phyloP scores from a whole-genome alignment of 2,113 vertebrate species.

The Neotoma lepida region DNA sequence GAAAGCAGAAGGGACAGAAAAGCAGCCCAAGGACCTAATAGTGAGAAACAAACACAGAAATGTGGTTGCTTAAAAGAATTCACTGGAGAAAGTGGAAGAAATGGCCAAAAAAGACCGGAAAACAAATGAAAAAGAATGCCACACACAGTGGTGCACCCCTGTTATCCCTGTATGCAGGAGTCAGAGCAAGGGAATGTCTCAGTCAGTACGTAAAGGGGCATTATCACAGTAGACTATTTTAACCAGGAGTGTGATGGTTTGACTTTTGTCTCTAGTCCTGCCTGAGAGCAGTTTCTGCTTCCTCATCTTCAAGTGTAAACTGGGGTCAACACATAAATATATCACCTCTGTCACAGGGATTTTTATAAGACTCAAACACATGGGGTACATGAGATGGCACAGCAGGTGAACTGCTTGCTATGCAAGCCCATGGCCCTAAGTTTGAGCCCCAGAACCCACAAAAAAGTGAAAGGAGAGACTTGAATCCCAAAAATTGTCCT shows the following conservation, averaged over 20 bases:
- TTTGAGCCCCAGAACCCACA: background rate
- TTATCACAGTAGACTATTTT: rapidly evolving
- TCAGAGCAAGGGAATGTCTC: background rate
- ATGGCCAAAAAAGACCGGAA: background rate
- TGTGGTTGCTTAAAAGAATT: background rate
- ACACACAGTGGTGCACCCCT: background rate
- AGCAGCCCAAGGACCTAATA: background rate
- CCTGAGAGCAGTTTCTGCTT: background rate
- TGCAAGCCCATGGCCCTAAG: background rate
- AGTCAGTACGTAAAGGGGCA: background rate
- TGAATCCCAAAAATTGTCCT: background rate
- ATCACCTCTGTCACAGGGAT: background rate
- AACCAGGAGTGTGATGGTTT: background rate
- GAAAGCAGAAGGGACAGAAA: background rate
- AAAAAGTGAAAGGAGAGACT: background rate
- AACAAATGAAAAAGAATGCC: background rate
- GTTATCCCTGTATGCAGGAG: background rate
- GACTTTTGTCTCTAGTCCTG: background rate
- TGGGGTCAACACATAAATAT: background rate
- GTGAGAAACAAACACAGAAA: background rate
- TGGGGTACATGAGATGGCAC: background rate
- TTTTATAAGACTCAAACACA: conserved; percentile 25
- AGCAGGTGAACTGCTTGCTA: background rate
- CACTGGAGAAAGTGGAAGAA: background rate
- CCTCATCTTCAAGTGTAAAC: background rate